phyloP scores from a whole-genome alignment of 2,888 invertebrate species.

The Neoascia interrupta region DNA sequence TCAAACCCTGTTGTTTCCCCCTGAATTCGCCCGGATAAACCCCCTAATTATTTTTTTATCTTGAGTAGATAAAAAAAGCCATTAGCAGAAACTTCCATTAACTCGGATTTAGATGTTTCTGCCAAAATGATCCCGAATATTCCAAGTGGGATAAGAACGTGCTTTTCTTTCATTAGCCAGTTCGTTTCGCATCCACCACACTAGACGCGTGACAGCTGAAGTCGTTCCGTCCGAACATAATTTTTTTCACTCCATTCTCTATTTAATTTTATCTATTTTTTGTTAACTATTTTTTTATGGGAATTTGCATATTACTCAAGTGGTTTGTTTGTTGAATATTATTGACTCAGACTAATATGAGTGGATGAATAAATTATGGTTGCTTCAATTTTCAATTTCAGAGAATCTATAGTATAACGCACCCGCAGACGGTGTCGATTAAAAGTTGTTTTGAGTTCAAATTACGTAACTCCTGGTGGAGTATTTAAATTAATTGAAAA shows the following conservation, averaged over 20 bases:
- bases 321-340: conserved; percentile 42
- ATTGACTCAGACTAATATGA: conserved; percentile 48
- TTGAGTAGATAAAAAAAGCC: conserved; percentile 31
- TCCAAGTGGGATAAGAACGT: background rate
- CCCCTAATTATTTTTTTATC: too few species aligned
- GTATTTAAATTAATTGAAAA: conserved; percentile 6
- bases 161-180: conserved; percentile 12
- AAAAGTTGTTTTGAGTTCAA: conserved; percentile 29
- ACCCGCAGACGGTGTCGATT: conserved; percentile 33
- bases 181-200: conserved; percentile 18
- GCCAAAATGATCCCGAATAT: conserved; percentile 15
- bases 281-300: conserved; percentile 2
- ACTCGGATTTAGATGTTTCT: conserved; percentile 21
- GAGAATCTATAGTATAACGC: too few species aligned
- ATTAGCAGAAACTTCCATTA: conserved; percentile 46
- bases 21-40: too few species aligned
- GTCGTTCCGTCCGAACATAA: background rate
- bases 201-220: conserved; percentile 31
- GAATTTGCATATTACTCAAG: conserved; percentile 60
- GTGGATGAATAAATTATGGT: conserved; percentile 52
- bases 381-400: conserved; percentile 15
- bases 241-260: too few species aligned
- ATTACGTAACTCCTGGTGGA: conserved; percentile 26
- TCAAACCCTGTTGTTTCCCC: too few species aligned
- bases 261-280: too few species aligned